Percentiles rank a stretch among this genome's conserved stretches.
phyloP scores from a whole-genome alignment of 2,113 vertebrate species.

The Petroica traversi region DNA sequence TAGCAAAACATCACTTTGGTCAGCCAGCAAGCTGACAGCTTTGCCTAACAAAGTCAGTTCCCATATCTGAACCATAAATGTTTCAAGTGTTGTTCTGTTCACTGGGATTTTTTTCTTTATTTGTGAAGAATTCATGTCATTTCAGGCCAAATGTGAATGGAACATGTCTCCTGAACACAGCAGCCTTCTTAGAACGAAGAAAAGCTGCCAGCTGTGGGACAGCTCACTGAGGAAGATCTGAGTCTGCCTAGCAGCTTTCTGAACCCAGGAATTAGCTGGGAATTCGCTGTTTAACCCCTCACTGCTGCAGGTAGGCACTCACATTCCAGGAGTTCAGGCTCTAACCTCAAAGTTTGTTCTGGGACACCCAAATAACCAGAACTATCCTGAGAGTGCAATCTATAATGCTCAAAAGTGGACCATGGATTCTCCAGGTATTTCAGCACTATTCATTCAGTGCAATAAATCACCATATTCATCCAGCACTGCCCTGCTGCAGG shows the following conservation, averaged over 20 bases:
- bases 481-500: neutral
- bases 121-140: neutral
- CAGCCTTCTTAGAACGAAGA: neutral
- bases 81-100: neutral
- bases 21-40: neutral
- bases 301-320: neutral
- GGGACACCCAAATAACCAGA: neutral
- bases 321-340: neutral
- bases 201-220: neutral
- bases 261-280: neutral
- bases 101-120: neutral
- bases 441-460: neutral
- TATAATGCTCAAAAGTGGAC: neutral
- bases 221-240: neutral
- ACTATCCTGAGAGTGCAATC: neutral
- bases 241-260: neutral
- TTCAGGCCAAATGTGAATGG: neutral
- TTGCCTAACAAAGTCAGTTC: neutral
- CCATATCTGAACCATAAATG: neutral
- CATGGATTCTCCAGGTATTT: neutral
- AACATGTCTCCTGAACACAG: neutral
- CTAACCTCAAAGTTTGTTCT: neutral
- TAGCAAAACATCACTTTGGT: neutral
- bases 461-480: neutral
- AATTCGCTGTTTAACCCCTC: neutral